Evolutionary conservation across 2,797 vertebrate genomes (phyloP), one percentile per base, ranked within the genome.

Genomic region (Sebastes baramenuke): DNA sequence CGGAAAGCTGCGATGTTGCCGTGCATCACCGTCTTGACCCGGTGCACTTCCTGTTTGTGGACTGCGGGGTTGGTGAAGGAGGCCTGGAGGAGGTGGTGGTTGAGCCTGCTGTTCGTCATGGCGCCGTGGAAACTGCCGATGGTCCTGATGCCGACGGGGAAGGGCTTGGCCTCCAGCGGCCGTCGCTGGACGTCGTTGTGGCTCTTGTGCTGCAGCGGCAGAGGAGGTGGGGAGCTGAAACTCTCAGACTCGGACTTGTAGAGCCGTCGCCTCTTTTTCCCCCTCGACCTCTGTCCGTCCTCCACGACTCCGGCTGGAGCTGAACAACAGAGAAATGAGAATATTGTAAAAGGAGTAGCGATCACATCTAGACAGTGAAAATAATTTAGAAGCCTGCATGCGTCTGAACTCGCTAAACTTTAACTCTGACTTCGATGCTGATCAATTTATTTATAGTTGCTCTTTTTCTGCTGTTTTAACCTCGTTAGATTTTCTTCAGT

Each of bases 231-330:
- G 0, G 88, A 86, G 67, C 87, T 77, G 67, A 94, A 89, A 4
- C 89, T 69, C 18, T 96, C 96, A 0, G 96, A 96, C 68, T 96
- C 96, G 0, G 96, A 96, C 74, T 93, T 96, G 84, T 95, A 95
- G 80, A 95, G 95, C 4, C 94, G 61, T 22, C 96, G 87, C 67
- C 95, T 90, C 92, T 96, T 96, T 83, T 91, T 94, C 0, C 84
- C 90, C 6, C 92, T 75, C 1, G 74, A 61, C 18, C 92, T 77
- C 64, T 79, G 91, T 4, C 84, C 91, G 0, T 94, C 94, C 18
- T 88, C 93, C 67, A 59, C 81, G 14, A 36, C 87, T 76, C 49
- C 92, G 6, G 70, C 8, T 2, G 75, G 38, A 67, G 59, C 90
- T 91, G 83, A 22, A 34, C 4, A 1, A 64, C 24, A 49, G 4